Evolutionary conservation across 2,888 invertebrate genomes (phyloP).

Genomic region (Rapana venosa): DNA sequence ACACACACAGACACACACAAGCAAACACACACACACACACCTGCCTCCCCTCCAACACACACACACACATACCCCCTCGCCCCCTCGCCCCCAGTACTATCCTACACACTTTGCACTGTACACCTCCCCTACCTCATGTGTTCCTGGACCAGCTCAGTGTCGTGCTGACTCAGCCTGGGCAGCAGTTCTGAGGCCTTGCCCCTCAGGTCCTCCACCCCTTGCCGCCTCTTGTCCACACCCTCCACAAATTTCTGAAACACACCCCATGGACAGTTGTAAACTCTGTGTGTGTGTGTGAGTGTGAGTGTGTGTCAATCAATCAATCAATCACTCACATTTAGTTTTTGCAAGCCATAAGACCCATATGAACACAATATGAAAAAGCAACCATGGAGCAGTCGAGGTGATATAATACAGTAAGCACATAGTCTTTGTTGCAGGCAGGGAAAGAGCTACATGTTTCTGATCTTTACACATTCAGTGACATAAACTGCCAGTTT

Average conservation of each 20-base stretch:
- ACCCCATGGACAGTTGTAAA: neutral
- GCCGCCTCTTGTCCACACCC: constrained; percentile 57
- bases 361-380: too few species aligned
- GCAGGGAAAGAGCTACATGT: too few species aligned
- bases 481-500: too few species aligned
- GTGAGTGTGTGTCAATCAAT: constrained; percentile 3
- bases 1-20: neutral
- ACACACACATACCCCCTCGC: neutral
- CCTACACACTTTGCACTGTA: constrained; percentile 48
- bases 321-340: too few species aligned
- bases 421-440: too few species aligned
- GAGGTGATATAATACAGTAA: too few species aligned
- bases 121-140: constrained; percentile 51
- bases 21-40: too few species aligned
- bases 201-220: constrained; percentile 59
- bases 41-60: neutral
- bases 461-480: too few species aligned
- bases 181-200: constrained; percentile 57
- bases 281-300: constrained; percentile 19
- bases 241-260: constrained; percentile 65
- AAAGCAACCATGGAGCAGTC: too few species aligned
- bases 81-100: neutral
- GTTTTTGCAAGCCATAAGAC: too few species aligned
- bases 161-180: constrained; percentile 67
- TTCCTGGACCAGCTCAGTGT: constrained; percentile 70